A percentile compares a stretch with the other conserved stretches of the same genome.
Conservation (phyloP, 2,888 invertebrate genomes). For the Parnassius glacialis region DNA sequence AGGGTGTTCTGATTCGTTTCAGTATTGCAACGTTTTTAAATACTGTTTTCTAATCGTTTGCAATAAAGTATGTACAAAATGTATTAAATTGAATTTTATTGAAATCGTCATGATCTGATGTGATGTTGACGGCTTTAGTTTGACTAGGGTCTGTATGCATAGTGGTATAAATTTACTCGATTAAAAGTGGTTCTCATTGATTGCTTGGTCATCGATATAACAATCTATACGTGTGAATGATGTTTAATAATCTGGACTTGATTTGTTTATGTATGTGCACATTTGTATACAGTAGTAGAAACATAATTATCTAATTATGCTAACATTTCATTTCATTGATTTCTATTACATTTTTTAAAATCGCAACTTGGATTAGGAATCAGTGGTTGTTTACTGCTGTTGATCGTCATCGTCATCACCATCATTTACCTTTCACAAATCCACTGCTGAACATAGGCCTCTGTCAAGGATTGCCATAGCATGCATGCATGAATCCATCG, state of each 20-base stretch:
- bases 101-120: not conserved
- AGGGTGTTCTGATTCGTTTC: conserved; percentile 20
- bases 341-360: too few species aligned
- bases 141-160: not conserved
- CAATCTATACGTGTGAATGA: not conserved
- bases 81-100: not conserved
- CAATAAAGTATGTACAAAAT: conserved; percentile 1
- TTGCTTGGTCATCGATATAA: not conserved
- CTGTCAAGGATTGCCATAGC: too few species aligned
- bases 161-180: not conserved
- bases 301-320: too few species aligned
- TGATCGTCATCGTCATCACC: too few species aligned
- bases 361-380: too few species aligned
- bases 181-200: not conserved
- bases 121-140: not conserved
- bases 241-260: not conserved
- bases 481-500: too few species aligned
- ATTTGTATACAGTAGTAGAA: too few species aligned
- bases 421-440: too few species aligned
- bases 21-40: conserved; percentile 4
- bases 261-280: too few species aligned
- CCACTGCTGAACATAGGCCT: too few species aligned
- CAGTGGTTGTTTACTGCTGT: too few species aligned
- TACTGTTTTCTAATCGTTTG: conserved; percentile 19
- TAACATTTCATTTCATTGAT: too few species aligned